Conservation (phyloP, 2,888 invertebrate species). For the Diarsia mendica region DNA sequence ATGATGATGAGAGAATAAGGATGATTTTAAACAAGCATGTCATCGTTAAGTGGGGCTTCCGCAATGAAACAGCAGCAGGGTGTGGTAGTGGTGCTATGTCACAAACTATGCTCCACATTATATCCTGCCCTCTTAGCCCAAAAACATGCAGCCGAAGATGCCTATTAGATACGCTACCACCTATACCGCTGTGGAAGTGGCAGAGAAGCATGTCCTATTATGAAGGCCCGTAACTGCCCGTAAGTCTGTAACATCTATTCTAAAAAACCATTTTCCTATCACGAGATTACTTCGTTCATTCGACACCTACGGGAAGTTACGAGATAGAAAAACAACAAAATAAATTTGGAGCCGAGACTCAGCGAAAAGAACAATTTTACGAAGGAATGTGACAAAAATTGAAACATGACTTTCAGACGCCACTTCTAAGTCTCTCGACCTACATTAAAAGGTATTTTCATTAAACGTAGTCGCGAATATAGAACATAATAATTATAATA, state of each 20-base stretch:
- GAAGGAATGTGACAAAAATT: conserved; percentile 30
- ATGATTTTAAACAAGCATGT: neutral
- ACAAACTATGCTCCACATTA: neutral
- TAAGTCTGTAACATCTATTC: neutral
- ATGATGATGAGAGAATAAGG: neutral
- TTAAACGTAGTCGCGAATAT: conserved; percentile 46
- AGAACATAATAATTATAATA: conserved; percentile 49
- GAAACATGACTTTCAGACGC: conserved; percentile 3
- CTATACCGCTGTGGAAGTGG: neutral
- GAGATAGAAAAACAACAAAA: conserved; percentile 24
- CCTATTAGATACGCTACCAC: neutral
- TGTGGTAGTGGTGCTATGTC: neutral
- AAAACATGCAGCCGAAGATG: neutral
- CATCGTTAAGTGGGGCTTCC: too few species aligned
- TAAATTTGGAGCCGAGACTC: conserved; percentile 16
- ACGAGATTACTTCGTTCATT: conserved; percentile 8
- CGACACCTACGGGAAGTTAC: conserved; percentile 11
- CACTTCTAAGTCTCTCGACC: conserved; percentile 30
- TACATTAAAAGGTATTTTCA: conserved; percentile 29
- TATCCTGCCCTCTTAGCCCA: neutral
- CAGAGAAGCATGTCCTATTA: neutral
- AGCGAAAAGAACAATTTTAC: neutral
- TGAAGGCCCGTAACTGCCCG: too few species aligned
- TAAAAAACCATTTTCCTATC: neutral
- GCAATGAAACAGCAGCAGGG: neutral